Evolutionary conservation across 1,140 invertebrate genomes (phyloP).

Genomic region (Marisa cornuarietis): DNA sequence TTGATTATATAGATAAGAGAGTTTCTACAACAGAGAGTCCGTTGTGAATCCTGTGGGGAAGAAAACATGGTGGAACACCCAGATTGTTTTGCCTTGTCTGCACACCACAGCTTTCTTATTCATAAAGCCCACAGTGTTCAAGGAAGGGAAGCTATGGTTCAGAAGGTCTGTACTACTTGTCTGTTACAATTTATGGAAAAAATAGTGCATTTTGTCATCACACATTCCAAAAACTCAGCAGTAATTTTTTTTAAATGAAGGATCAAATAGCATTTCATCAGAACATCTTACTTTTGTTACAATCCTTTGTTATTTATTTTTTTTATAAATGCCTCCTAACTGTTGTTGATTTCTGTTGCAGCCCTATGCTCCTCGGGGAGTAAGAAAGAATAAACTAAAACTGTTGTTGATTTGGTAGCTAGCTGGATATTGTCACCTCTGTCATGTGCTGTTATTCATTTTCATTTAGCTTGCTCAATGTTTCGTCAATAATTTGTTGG

Average conservation of each 20-base stretch:
- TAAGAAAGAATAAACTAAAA: too few relatives aligned
- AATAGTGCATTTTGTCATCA: too few relatives aligned
- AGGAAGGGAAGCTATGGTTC: conserved; percentile 53
- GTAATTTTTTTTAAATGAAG: too few relatives aligned
- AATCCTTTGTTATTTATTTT: background rate
- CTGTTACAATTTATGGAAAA: too few relatives aligned
- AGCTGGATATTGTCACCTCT: too few relatives aligned
- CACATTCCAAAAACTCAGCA: too few relatives aligned
- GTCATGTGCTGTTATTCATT: too few relatives aligned
- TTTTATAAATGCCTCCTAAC: background rate
- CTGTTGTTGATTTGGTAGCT: background rate
- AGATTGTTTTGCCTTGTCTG: conserved; percentile 40
- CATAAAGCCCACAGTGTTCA: conserved; percentile 50
- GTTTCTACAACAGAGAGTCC: conserved; percentile 58
- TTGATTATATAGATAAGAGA: conserved; percentile 47
- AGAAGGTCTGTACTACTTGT: conserved; percentile 36
- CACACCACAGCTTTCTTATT: conserved; percentile 54
- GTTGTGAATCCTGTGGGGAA: conserved; percentile 57
- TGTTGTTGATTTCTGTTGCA: background rate
- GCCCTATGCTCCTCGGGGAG: too few relatives aligned
- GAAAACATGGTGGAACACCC: conserved; percentile 45
- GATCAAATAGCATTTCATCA: too few relatives aligned
- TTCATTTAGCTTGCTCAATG: too few relatives aligned
- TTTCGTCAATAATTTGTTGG: too few relatives aligned
- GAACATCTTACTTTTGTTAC: too few relatives aligned